Conservation (phyloP, 2,888 invertebrate genomes). For the Melipona beecheii region DNA sequence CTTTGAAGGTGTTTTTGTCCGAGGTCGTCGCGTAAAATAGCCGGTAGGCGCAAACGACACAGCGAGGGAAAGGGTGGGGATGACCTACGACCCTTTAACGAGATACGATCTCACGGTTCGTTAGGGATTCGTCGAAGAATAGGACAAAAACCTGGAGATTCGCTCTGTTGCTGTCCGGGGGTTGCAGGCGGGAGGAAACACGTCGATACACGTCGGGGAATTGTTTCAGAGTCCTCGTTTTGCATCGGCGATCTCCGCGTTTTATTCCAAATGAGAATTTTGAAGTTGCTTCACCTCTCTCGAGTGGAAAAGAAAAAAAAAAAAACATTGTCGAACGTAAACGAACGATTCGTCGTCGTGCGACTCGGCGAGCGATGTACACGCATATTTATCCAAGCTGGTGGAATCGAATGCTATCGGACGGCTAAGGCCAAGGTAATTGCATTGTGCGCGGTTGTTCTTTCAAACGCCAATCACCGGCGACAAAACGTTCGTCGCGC, state of each 20-base stretch:
- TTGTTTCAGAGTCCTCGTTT: neutral
- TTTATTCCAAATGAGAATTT: neutral
- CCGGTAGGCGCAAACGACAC: slow-evolving; percentile 2
- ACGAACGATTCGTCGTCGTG: neutral
- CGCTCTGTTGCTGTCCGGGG: slow-evolving; percentile 12
- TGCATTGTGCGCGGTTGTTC: slow-evolving; percentile 83
- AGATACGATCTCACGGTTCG: slow-evolving; percentile 50
- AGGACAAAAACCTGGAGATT: slow-evolving; percentile 29
- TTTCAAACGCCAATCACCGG: slow-evolving; percentile 83
- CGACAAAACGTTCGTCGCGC: slow-evolving; percentile 83
- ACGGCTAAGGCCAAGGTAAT: slow-evolving; percentile 81
- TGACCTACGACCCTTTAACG: slow-evolving; percentile 48
- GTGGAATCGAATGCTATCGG: slow-evolving; percentile 63
- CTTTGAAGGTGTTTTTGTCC: neutral
- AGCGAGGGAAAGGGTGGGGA: neutral
- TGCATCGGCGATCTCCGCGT: neutral
- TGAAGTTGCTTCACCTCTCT: neutral
- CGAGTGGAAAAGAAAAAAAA: too few relatives aligned
- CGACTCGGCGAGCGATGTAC: slow-evolving; percentile 7
- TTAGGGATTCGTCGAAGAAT: slow-evolving; percentile 21
- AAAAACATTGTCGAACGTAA: neutral
- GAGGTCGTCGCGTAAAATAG: neutral
- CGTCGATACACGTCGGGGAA: neutral
- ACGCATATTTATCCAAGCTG: slow-evolving; percentile 52
- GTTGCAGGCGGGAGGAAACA: neutral